Conservation (phyloP, 2,888 invertebrate species). For the Ormyrus labotus region DNA sequence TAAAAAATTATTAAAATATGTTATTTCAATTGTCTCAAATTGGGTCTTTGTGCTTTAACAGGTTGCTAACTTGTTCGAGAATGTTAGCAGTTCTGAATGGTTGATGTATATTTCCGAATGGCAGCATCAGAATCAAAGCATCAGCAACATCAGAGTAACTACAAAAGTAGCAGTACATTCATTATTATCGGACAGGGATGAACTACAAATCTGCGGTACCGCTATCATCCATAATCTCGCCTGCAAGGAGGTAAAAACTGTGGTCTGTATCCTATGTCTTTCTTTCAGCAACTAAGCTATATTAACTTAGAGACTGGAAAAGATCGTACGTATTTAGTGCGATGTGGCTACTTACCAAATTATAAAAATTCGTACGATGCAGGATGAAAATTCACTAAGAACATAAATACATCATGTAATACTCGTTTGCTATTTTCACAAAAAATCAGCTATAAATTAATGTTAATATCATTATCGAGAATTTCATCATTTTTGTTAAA, state of each 20-base stretch:
- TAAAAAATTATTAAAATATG: too few relatives aligned
- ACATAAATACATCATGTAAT: too few relatives aligned
- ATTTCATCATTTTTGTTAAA: too few relatives aligned
- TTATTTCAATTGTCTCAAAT: too few relatives aligned
- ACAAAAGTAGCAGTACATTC: constrained; percentile 94
- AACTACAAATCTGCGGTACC: constrained; percentile 87
- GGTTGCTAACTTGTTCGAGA: constrained; percentile 94
- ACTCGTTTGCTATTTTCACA: too few relatives aligned
- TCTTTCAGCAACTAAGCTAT: neutral
- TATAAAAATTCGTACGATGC: too few relatives aligned
- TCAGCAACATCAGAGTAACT: constrained; percentile 92
- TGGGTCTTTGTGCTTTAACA: constrained; percentile 69
- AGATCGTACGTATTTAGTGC: too few relatives aligned
- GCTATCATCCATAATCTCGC: constrained; percentile 94
- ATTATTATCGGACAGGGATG: constrained; percentile 83
- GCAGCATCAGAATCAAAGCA: constrained; percentile 85
- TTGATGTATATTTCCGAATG: constrained; percentile 95
- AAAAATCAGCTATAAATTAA: too few relatives aligned
- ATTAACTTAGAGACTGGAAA: too few relatives aligned
- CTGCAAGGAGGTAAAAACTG: constrained; percentile 97
- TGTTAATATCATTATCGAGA: too few relatives aligned
- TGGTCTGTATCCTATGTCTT: constrained; percentile 86
- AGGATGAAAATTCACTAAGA: too few relatives aligned
- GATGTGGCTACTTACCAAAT: too few relatives aligned
- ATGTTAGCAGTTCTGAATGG: constrained; percentile 93